A percentile compares a stretch with the other conserved stretches of the same genome.
Conservation (phyloP, 2,113 vertebrate genomes). For the Cervus canadensis region DNA sequence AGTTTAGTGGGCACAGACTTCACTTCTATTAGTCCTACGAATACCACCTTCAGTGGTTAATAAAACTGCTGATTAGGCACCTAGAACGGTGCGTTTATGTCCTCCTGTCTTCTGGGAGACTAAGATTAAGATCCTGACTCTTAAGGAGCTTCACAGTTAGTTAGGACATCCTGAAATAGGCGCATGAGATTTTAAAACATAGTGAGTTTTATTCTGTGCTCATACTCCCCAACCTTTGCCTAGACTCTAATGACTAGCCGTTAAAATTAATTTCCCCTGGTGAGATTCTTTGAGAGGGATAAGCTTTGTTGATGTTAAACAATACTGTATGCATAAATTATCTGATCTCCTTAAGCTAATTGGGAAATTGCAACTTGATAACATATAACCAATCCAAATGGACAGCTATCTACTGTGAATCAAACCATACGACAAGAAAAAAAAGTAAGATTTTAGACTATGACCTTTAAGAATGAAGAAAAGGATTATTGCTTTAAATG, state of each 20-base stretch:
- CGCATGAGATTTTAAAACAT: neutral
- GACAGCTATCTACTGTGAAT: neutral
- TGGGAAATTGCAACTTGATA: conserved; percentile 38
- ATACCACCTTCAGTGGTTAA: neutral
- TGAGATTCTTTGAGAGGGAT: neutral
- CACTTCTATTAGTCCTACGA: neutral
- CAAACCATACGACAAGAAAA: neutral
- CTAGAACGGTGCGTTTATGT: neutral
- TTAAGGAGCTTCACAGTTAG: neutral
- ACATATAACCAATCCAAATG: neutral
- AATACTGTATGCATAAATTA: conserved; percentile 38
- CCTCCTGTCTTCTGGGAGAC: neutral
- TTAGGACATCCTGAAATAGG: neutral
- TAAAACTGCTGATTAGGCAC: neutral
- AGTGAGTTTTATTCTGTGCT: neutral
- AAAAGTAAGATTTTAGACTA: neutral
- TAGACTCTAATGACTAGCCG: neutral
- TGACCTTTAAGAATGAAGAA: conserved; percentile 24
- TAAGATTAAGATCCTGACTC: neutral
- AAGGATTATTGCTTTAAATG: conserved; percentile 1
- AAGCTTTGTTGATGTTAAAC: conserved; percentile 15
- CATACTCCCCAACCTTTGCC: neutral
- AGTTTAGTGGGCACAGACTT: neutral
- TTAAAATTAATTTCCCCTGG: conserved; percentile 27
- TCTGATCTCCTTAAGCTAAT: conserved; percentile 45